phyloP scores from a whole-genome alignment of 2,797 vertebrate species.

The Gambelia wislizenii region DNA sequence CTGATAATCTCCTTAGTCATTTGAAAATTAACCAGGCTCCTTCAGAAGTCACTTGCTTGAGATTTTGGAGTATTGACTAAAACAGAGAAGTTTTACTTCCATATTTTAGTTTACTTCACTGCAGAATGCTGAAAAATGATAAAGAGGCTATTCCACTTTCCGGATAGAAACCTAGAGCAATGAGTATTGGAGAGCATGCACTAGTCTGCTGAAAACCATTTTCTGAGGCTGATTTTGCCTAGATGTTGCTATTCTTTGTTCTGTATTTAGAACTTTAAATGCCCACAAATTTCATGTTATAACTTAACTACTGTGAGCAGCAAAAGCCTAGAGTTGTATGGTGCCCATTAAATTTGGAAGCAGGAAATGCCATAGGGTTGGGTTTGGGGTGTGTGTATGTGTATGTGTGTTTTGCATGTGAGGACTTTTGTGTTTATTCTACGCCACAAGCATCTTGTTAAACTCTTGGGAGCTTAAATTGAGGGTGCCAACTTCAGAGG shows the following conservation, averaged over 20 bases:
- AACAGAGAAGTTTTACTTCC: background rate
- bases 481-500: conserved; percentile 19
- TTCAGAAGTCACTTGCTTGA: too few relatives aligned
- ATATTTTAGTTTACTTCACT: conserved; percentile 35
- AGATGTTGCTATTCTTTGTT: background rate
- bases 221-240: background rate
- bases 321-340: conserved; percentile 15
- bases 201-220: background rate
- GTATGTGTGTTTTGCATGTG: background rate
- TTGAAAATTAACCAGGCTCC: too few relatives aligned
- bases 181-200: background rate
- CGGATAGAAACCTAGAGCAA: background rate
- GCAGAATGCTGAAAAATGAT: background rate
- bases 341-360: background rate
- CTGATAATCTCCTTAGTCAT: too few relatives aligned
- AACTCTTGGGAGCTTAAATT: conserved; percentile 20
- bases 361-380: conserved; percentile 39
- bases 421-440: background rate
- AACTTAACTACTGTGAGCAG: conserved; percentile 39
- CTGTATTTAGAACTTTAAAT: conserved; percentile 46
- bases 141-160: background rate
- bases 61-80: background rate
- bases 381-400: background rate
- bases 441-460: conserved; percentile 17
- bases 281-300: conserved; percentile 43